Percentiles rank a stretch among this genome's conserved stretches.
phyloP scores from a whole-genome alignment of 2,797 vertebrate genomes.

The Phoeniculus purpureus region DNA sequence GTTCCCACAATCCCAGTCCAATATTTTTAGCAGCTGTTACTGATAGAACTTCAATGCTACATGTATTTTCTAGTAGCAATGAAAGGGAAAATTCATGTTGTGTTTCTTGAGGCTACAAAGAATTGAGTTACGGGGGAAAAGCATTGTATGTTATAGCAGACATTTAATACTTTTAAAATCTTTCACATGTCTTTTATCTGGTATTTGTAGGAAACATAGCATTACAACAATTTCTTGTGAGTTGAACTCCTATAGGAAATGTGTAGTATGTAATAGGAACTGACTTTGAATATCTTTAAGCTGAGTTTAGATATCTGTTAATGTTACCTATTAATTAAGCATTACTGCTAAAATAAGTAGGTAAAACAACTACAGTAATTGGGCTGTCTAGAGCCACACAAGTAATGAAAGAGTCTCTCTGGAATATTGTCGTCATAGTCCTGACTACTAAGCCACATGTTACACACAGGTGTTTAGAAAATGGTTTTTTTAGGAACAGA shows the following conservation, averaged over 20 bases:
- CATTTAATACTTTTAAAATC: slow-evolving; percentile 42
- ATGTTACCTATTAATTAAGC: neutral
- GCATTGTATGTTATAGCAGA: neutral
- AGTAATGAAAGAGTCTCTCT: neutral
- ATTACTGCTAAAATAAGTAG: neutral
- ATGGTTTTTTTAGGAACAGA: neutral
- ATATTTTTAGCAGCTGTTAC: slow-evolving; percentile 63
- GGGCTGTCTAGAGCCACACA: neutral
- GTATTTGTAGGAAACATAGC: neutral
- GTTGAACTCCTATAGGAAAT: neutral
- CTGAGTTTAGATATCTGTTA: neutral
- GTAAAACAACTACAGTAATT: neutral
- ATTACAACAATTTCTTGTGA: neutral
- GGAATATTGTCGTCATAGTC: neutral
- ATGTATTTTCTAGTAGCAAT: neutral
- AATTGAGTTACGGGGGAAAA: slow-evolving; percentile 35
- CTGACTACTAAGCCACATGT: neutral
- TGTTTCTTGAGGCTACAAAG: slow-evolving; percentile 54
- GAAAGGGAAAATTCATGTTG: slow-evolving; percentile 41
- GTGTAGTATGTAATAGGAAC: neutral
- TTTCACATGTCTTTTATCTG: neutral
- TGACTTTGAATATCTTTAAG: neutral
- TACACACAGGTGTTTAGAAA: neutral
- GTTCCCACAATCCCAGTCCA: slow-evolving; percentile 65
- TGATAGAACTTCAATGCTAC: slow-evolving; percentile 45